Conservation (phyloP, 2,888 invertebrate genomes). For the Uropetala carovei region DNA sequence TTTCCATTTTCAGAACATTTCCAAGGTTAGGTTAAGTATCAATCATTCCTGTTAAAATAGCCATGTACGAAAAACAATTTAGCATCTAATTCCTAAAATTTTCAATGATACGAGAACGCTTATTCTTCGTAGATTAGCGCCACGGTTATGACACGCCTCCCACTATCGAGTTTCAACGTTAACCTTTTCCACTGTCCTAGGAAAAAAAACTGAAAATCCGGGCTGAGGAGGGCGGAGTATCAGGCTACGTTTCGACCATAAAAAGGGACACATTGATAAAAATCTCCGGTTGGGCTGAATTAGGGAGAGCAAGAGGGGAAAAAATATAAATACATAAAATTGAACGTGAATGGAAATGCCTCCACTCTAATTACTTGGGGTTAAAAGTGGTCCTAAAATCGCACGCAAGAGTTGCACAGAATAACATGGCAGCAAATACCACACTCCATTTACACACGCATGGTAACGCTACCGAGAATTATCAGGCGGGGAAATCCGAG, state of each 20-base stretch:
- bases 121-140: not conserved
- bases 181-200: not conserved
- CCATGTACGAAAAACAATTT: not conserved
- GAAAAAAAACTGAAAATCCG: not conserved
- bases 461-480: no score
- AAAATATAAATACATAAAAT: constrained; percentile 13
- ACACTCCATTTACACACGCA: no score
- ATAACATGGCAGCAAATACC: constrained; percentile 5
- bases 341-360: constrained; percentile 30
- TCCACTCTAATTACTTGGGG: constrained; percentile 15
- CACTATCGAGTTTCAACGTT: not conserved
- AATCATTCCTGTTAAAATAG: not conserved
- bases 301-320: not conserved
- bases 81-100: not conserved
- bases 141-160: not conserved
- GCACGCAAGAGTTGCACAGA: constrained; percentile 30
- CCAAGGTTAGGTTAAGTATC: not conserved
- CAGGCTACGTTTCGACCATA: not conserved
- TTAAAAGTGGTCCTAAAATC: constrained; percentile 33
- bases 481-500: no score
- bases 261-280: not conserved
- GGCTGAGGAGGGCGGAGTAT: not conserved
- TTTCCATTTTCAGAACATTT: not conserved
- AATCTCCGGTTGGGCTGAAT: not conserved
- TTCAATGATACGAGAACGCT: not conserved